phyloP scores from a whole-genome alignment of 2,113 vertebrate species.

The Myrmophylax atrothorax region DNA sequence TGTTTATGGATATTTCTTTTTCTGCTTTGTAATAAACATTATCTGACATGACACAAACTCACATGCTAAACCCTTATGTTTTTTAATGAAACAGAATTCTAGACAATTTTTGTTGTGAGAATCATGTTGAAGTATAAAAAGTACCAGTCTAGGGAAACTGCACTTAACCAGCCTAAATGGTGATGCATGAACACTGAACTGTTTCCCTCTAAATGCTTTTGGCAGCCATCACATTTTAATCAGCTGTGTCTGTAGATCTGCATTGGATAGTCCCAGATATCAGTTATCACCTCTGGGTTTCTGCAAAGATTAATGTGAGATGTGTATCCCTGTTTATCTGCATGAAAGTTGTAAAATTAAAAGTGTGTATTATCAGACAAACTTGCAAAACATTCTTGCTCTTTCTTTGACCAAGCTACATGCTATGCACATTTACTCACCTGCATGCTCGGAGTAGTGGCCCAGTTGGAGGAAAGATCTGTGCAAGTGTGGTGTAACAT shows the following conservation, averaged over 20 bases:
- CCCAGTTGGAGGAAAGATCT: slow-evolving; percentile 88
- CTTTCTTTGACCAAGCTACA: background rate
- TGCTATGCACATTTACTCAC: slow-evolving; percentile 58
- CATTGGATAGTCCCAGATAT: background rate
- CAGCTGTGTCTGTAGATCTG: background rate
- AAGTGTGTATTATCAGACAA: background rate
- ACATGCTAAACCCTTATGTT: background rate
- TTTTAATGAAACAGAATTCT: background rate
- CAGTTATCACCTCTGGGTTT: background rate
- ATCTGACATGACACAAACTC: background rate
- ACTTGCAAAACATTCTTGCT: background rate
- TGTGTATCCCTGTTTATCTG: background rate
- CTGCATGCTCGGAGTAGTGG: slow-evolving; percentile 91
- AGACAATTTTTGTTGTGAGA: background rate
- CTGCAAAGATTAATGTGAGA: background rate
- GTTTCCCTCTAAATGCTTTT: background rate
- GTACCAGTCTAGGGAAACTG: background rate
- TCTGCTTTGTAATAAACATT: background rate
- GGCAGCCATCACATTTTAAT: background rate
- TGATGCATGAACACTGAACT: background rate
- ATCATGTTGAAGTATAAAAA: background rate
- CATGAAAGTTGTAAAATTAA: background rate
- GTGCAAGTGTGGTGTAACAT: slow-evolving; percentile 90
- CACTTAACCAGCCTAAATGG: background rate
- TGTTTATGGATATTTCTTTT: background rate